Conservation (phyloP, 2,797 vertebrate genomes). For the Tamandua tetradactyla region DNA sequence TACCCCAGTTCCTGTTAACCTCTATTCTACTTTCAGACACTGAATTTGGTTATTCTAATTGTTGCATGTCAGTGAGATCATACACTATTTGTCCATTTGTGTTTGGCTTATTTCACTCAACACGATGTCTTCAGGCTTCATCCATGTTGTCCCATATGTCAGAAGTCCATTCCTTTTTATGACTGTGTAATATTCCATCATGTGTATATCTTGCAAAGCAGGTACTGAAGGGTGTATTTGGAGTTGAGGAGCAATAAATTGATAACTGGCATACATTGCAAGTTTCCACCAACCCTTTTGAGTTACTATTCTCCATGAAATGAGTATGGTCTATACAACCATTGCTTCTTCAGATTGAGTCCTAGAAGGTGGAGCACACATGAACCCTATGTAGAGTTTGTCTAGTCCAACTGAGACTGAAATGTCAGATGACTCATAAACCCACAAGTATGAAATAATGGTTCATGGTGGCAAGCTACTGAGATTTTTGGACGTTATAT, state of each 20-base stretch:
- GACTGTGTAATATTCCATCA: too few species aligned
- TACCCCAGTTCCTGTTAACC: too few species aligned
- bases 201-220: background rate
- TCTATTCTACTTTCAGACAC: too few species aligned
- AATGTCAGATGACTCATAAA: background rate
- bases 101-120: too few species aligned
- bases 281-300: background rate
- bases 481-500: conserved; percentile 37
- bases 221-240: background rate
- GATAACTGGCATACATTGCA: background rate
- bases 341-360: background rate
- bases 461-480: background rate
- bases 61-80: too few species aligned
- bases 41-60: too few species aligned
- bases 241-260: background rate
- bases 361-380: background rate
- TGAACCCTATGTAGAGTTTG: background rate
- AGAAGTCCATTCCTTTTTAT: too few species aligned
- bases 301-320: background rate
- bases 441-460: conserved; percentile 23
- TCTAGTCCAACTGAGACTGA: background rate
- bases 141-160: too few species aligned
- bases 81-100: too few species aligned
- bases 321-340: background rate
- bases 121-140: too few species aligned